A percentile compares a stretch with the other conserved stretches of the same genome.
phyloP scores from a whole-genome alignment of 2,113 vertebrate species.

The Limanda limanda region DNA sequence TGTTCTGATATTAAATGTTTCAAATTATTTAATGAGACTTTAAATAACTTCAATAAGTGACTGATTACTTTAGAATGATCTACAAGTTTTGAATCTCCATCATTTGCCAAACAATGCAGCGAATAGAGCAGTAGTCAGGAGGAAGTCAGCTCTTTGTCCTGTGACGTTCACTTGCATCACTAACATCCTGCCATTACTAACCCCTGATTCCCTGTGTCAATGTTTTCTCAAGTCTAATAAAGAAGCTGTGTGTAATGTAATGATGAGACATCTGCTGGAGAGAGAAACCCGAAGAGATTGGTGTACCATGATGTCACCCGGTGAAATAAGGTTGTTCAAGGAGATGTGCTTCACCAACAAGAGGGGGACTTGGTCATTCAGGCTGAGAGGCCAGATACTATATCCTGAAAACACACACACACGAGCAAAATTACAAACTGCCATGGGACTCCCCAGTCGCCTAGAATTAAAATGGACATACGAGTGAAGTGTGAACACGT shows the following conservation, averaged over 20 bases:
- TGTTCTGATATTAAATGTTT: background rate
- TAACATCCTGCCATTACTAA: too few species aligned
- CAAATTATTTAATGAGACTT: background rate
- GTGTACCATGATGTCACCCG: background rate
- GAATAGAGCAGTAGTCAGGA: background rate
- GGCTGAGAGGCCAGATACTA: conserved; percentile 2
- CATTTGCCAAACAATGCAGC: background rate
- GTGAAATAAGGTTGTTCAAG: background rate
- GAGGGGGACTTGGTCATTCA: conserved; percentile 10
- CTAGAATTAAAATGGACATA: background rate
- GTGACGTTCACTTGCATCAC: background rate
- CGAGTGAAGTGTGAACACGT: background rate
- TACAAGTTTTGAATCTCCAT: background rate
- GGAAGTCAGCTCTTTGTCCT: background rate
- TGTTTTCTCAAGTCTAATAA: background rate
- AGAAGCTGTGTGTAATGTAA: background rate
- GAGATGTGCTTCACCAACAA: fast-evolving
- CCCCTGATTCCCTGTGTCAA: background rate
- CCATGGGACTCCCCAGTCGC: background rate
- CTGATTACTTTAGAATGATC: background rate
- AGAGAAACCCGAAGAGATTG: background rate
- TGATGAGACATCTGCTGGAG: background rate
- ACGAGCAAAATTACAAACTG: background rate
- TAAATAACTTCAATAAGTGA: background rate
- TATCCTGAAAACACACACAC: conserved; percentile 39